phyloP scores from a whole-genome alignment of 2,888 invertebrate species.

The Gortyna flavago region DNA sequence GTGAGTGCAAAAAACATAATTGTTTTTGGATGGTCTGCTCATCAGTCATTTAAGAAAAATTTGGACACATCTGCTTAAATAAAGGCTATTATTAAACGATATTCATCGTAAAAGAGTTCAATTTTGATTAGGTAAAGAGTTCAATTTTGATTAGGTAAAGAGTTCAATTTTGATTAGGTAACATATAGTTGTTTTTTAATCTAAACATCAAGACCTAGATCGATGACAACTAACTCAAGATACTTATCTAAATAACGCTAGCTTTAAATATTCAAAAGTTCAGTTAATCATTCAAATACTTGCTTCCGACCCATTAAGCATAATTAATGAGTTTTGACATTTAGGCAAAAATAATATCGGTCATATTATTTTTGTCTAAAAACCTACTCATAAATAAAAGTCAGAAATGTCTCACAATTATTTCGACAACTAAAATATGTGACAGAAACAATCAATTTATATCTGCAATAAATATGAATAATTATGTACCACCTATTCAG shows the following conservation, averaged over 20 bases:
- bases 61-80: not conserved
- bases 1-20: slow-evolving; percentile 30
- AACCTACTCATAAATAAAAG: slow-evolving; percentile 43
- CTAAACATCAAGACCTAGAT: slow-evolving; percentile 25
- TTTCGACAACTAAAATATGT: slow-evolving; percentile 38
- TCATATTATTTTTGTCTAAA: no score
- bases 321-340: slow-evolving; percentile 61
- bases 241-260: slow-evolving; percentile 35
- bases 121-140: not conserved
- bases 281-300: slow-evolving; percentile 44
- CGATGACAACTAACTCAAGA: slow-evolving; percentile 36
- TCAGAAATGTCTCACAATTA: slow-evolving; percentile 41
- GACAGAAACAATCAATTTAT: slow-evolving; percentile 50
- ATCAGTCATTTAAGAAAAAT: slow-evolving; percentile 13
- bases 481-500: slow-evolving; percentile 42
- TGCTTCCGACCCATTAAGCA: slow-evolving; percentile 55
- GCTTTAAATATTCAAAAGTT: slow-evolving; percentile 22
- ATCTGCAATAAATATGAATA: slow-evolving; percentile 37
- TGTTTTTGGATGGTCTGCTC: slow-evolving; percentile 22
- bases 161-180: not conserved
- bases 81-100: not conserved
- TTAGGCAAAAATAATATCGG: slow-evolving; percentile 36
- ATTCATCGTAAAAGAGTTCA: not conserved
- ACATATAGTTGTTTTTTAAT: not conserved
- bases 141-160: no score